These are phyloP conservation scores for Phymatocera aterrima DNA, from an alignment of 2,888 invertebrate genomes.

Conservation along the genomic window DNA sequence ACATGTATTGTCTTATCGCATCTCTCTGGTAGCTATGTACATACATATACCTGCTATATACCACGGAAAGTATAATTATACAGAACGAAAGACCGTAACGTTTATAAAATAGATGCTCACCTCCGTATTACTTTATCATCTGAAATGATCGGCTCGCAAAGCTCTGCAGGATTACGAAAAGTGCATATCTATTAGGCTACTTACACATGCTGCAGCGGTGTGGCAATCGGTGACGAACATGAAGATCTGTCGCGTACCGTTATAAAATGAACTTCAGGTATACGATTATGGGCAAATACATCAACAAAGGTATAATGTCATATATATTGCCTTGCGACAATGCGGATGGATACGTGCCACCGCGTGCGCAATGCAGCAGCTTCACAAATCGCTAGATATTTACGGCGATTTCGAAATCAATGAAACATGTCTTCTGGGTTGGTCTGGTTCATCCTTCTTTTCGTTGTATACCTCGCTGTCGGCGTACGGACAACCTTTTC, in stretches of 20 bases:
- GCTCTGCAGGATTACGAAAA: slow-evolving; percentile 3
- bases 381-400: background rate
- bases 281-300: too few species aligned
- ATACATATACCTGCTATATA: too few species aligned
- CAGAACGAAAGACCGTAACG: slow-evolving; percentile 30
- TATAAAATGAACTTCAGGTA: too few species aligned
- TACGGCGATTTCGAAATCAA: background rate
- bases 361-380: too few species aligned
- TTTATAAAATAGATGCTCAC: background rate
- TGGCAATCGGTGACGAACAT: background rate
- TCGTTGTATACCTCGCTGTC: background rate
- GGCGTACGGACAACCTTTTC: background rate
- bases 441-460: background rate
- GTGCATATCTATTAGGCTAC: slow-evolving; percentile 17
- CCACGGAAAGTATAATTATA: slow-evolving; percentile 3
- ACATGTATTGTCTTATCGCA: slow-evolving; percentile 34
- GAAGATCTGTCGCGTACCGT: too few species aligned
- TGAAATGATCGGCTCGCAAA: background rate
- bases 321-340: too few species aligned
- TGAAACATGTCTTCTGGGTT: background rate
- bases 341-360: too few species aligned
- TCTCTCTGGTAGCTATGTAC: too few species aligned
- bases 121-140: slow-evolving; percentile 4
- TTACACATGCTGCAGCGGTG: background rate
- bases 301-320: too few species aligned